phyloP scores from a whole-genome alignment of 2,888 invertebrate genomes.

The Heliconius hortense region DNA sequence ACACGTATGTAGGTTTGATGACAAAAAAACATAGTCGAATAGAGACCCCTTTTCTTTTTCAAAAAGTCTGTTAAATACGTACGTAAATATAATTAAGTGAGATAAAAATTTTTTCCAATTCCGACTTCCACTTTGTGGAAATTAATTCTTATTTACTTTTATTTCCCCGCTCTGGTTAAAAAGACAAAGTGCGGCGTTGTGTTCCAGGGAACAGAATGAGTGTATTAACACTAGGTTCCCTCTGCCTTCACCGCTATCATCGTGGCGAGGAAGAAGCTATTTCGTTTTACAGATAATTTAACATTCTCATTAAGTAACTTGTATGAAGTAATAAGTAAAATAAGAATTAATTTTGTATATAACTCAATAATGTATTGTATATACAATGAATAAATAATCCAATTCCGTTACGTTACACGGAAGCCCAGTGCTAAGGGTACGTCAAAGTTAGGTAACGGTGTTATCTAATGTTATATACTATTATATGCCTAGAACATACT shows the following conservation, averaged over 20 bases:
- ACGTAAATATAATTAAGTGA: too few species aligned
- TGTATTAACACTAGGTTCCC: background rate
- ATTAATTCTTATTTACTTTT: too few species aligned
- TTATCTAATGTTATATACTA: slow-evolving; percentile 20
- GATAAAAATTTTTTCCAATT: too few species aligned
- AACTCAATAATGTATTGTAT: slow-evolving; percentile 6
- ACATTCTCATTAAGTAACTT: background rate
- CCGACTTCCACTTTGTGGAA: too few species aligned
- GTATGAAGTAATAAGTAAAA: background rate
- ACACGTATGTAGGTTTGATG: background rate
- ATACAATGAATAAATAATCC: slow-evolving; percentile 19
- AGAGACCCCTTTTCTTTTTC: too few species aligned
- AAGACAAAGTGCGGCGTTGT: too few species aligned
- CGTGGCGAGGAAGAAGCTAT: too few species aligned
- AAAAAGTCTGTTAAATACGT: too few species aligned
- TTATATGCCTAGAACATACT: slow-evolving; percentile 14
- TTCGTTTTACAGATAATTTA: background rate
- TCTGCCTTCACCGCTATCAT: too few species aligned
- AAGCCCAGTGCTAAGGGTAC: slow-evolving; percentile 8
- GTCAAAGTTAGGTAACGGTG: slow-evolving; percentile 9
- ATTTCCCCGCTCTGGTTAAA: too few species aligned
- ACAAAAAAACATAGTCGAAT: background rate
- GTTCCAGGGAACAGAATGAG: background rate
- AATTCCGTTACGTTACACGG: slow-evolving; percentile 25
- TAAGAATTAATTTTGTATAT: background rate